These are phyloP conservation scores for Dendrolimus pini DNA, from an alignment of 2,888 invertebrate genomes.

Conservation along the genomic window DNA sequence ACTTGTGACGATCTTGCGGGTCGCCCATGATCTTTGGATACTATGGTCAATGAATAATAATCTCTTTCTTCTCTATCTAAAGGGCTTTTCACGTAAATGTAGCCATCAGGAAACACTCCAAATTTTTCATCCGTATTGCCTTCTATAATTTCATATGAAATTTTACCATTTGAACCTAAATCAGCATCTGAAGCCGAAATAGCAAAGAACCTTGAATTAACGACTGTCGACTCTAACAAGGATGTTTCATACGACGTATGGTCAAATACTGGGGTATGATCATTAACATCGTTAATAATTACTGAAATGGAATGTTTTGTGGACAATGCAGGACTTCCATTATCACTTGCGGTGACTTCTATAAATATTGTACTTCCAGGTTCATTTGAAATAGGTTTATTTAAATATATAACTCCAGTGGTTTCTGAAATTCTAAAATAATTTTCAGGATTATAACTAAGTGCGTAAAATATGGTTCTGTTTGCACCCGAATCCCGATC, in stretches of 20 bases:
- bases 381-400: constrained; percentile 85
- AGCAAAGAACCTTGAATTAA: constrained; percentile 93
- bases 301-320: constrained; percentile 85
- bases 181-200: constrained; percentile 94
- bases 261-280: constrained; percentile 96
- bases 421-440: constrained; percentile 90
- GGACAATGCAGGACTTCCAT: constrained; percentile 84
- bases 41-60: constrained; percentile 92
- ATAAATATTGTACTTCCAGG: constrained; percentile 83
- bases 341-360: constrained; percentile 91
- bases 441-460: constrained; percentile 87
- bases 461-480: constrained; percentile 87
- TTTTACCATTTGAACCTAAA: constrained; percentile 85
- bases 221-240: constrained; percentile 90
- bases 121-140: constrained; percentile 92
- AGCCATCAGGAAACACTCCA: constrained; percentile 97
- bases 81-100: constrained; percentile 88
- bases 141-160: constrained; percentile 89
- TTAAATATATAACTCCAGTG: constrained; percentile 92
- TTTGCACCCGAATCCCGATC: constrained; percentile 95
- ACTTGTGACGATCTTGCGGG: constrained; percentile 89
- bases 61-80: constrained; percentile 94
- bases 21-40: constrained; percentile 87
- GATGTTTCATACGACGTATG: constrained; percentile 95
- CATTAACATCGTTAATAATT: constrained; percentile 92